These are phyloP conservation scores for Andrena cerasifolii DNA, from an alignment of 1,140 invertebrate genomes.

Conservation along the genomic window DNA sequence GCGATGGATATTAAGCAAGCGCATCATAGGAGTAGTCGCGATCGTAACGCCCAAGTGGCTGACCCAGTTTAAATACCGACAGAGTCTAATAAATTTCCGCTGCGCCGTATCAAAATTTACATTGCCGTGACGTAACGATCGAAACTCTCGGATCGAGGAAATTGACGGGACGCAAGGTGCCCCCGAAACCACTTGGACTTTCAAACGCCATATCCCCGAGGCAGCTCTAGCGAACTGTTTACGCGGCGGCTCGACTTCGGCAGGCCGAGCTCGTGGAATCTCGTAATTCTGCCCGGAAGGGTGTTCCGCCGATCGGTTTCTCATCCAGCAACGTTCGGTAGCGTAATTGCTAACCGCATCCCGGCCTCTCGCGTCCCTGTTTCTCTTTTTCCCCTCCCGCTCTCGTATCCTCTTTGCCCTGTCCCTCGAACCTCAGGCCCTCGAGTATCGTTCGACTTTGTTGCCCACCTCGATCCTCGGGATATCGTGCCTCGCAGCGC, in stretches of 20 bases:
- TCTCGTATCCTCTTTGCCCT: neutral
- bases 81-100: too few relatives aligned
- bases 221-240: neutral
- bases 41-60: too few relatives aligned
- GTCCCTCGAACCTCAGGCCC: too few relatives aligned
- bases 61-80: too few relatives aligned
- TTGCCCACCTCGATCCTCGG: too few relatives aligned
- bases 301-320: slow-evolving; percentile 18
- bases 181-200: neutral
- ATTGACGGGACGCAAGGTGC: neutral
- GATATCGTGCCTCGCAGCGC: too few relatives aligned
- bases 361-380: neutral
- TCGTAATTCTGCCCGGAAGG: slow-evolving; percentile 43
- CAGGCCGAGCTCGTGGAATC: slow-evolving; percentile 16
- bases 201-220: neutral
- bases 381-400: slow-evolving; percentile 8
- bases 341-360: slow-evolving; percentile 31
- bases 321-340: slow-evolving; percentile 22
- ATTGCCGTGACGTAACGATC: too few relatives aligned
- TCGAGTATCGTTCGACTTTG: too few relatives aligned
- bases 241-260: neutral
- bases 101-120: too few relatives aligned
- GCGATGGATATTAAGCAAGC: too few relatives aligned
- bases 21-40: too few relatives aligned
- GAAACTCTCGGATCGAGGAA: neutral